phyloP scores from a whole-genome alignment of 2,113 vertebrate species.

The Hypanus sabinus region DNA sequence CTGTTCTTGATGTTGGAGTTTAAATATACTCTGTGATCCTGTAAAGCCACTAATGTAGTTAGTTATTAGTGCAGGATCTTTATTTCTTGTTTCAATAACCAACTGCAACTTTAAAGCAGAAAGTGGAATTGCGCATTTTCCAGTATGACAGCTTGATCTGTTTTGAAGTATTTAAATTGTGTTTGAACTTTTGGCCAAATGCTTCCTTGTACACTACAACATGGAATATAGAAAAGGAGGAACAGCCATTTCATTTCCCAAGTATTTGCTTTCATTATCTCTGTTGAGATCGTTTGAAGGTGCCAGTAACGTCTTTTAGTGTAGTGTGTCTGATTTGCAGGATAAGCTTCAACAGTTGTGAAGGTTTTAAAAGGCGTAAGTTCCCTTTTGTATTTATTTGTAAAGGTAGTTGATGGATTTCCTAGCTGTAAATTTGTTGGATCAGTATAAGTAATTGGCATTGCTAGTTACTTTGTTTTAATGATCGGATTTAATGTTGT shows the following conservation, averaged over 20 bases:
- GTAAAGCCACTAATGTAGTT: constrained; percentile 60
- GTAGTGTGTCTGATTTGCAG: neutral
- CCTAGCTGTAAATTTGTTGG: neutral
- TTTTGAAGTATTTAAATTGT: neutral
- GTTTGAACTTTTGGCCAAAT: neutral
- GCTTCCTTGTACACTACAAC: neutral
- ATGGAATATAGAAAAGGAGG: neutral
- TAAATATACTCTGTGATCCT: constrained; percentile 74
- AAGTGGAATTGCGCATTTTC: neutral
- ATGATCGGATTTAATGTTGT: neutral
- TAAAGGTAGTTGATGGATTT: neutral
- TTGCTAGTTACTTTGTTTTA: neutral
- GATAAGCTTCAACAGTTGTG: neutral
- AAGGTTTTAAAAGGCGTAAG: neutral
- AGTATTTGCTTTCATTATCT: neutral
- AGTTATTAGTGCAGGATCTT: constrained; percentile 63
- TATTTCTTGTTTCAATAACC: constrained; percentile 44
- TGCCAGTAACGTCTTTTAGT: neutral
- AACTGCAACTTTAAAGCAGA: constrained; percentile 11
- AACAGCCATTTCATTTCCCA: neutral
- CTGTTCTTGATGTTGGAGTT: constrained; percentile 47
- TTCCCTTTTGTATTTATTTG: neutral
- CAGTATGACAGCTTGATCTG: neutral
- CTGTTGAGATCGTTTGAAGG: neutral
- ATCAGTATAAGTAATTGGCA: neutral